These are phyloP conservation scores for Spermophilus dauricus DNA, from an alignment of 2,113 vertebrate genomes.

Conservation along the genomic window DNA sequence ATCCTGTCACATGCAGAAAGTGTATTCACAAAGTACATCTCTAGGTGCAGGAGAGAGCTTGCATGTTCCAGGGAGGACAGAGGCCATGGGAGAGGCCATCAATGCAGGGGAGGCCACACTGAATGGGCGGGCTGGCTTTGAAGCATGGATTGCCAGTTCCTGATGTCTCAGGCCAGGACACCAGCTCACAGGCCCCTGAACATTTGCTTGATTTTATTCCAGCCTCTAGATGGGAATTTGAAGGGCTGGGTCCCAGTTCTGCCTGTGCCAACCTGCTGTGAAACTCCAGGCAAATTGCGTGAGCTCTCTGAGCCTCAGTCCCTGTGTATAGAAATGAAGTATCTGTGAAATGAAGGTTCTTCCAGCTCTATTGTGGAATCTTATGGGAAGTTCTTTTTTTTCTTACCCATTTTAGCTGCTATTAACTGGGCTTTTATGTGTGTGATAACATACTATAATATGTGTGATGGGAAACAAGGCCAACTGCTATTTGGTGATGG, in stretches of 20 bases:
- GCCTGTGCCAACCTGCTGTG: background rate
- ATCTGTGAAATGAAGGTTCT: background rate
- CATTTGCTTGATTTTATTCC: background rate
- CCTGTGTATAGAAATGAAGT: background rate
- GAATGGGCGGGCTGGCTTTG: background rate
- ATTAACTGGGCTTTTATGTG: background rate
- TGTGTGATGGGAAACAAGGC: background rate
- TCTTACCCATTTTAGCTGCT: background rate
- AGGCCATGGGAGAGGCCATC: background rate
- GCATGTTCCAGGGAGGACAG: background rate
- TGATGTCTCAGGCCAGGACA: background rate
- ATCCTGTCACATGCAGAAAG: background rate
- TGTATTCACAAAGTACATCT: background rate
- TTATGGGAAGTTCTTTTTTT: constrained; percentile 4
- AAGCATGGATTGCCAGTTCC: background rate
- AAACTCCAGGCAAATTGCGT: background rate
- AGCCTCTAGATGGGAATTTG: background rate
- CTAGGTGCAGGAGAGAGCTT: background rate
- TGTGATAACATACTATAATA: background rate
- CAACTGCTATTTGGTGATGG: background rate
- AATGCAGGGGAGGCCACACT: background rate
- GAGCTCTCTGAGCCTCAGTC: background rate
- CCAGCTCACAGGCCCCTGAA: background rate
- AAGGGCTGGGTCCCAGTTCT: background rate
- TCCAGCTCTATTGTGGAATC: background rate